Conservation (phyloP, 2,797 vertebrate genomes). For the Periophthalmus magnuspinnatus region DNA sequence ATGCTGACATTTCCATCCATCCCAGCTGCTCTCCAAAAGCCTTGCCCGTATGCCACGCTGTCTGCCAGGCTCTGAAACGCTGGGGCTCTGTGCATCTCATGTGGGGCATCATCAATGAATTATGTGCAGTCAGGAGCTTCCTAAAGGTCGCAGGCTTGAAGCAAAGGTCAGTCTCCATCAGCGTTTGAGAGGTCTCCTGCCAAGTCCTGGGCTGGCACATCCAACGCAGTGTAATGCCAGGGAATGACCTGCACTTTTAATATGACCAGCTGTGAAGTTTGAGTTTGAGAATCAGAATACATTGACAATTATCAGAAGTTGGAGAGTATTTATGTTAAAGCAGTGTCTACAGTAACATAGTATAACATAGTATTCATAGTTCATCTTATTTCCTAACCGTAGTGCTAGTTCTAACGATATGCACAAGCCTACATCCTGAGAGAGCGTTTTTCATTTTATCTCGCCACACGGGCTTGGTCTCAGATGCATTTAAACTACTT, state of each 20-base stretch:
- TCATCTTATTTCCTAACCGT: no score
- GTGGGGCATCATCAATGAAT: conserved; percentile 59
- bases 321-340: background rate
- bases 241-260: conserved; percentile 21
- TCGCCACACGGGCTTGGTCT: no score
- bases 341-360: no score
- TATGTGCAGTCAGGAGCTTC: conserved; percentile 54
- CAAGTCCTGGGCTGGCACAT: conserved; percentile 34
- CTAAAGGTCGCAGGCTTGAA: conserved; percentile 64
- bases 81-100: conserved; percentile 37
- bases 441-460: no score
- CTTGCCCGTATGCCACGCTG: conserved; percentile 22
- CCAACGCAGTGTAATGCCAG: conserved; percentile 15
- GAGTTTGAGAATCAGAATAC: background rate
- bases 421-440: no score
- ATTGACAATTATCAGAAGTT: background rate
- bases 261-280: conserved; percentile 2
- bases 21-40: conserved; percentile 5
- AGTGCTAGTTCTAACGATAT: no score
- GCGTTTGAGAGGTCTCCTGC: conserved; percentile 37
- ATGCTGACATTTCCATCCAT: conserved; percentile 57
- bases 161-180: conserved; percentile 61
- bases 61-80: conserved; percentile 45
- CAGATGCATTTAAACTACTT: no score
- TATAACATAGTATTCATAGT: no score